Evolutionary conservation across 2,888 invertebrate species (phyloP).

Genomic region (Ypsolopha scabrella): DNA sequence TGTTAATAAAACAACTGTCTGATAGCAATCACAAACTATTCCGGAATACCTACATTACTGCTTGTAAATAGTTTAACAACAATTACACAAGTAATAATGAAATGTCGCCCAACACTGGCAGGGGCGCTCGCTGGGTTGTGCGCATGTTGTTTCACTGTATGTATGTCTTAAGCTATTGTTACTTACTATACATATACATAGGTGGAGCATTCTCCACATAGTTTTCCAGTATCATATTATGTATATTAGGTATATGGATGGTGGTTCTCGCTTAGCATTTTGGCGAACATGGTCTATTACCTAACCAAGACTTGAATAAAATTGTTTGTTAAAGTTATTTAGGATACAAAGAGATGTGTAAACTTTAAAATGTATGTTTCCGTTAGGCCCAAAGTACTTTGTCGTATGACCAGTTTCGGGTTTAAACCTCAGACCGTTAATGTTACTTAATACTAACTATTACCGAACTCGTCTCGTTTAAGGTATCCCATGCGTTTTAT

Average conservation of each 20-base stretch:
- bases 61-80: no score
- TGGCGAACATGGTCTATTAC: slow-evolving; percentile 30
- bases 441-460: no score
- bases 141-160: slow-evolving; percentile 34
- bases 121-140: background rate
- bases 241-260: background rate
- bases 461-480: no score
- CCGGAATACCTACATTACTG: no score
- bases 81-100: no score
- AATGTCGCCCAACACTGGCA: no score
- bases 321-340: slow-evolving; percentile 56
- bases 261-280: slow-evolving; percentile 3
- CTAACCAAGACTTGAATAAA: slow-evolving; percentile 41
- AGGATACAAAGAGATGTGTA: slow-evolving; percentile 16
- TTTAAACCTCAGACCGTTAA: no score
- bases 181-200: no score
- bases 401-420: no score
- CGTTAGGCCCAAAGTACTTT: background rate
- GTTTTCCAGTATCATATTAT: slow-evolving; percentile 6
- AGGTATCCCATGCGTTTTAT: no score
- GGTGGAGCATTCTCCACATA: slow-evolving; percentile 3
- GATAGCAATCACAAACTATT: no score
- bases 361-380: background rate
- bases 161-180: slow-evolving; percentile 37
- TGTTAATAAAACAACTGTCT: no score